These are phyloP conservation scores for Hetaerina americana DNA, from an alignment of 1,140 invertebrate genomes.

Conservation along the genomic window DNA sequence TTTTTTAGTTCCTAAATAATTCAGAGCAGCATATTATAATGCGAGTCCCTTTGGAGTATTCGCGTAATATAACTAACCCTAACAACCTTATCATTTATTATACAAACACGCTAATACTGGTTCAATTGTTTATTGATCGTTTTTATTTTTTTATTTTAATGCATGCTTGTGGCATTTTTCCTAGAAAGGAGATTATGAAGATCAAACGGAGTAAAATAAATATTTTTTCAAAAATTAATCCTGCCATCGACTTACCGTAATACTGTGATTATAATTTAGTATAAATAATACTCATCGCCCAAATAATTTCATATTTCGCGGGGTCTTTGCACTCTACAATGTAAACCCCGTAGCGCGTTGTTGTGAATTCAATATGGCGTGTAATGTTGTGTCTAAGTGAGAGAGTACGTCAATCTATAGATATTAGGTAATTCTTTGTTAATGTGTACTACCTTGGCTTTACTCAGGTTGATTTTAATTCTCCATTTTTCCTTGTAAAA, in stretches of 20 bases:
- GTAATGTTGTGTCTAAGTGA: slow-evolving; percentile 26
- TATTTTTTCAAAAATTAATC: no score
- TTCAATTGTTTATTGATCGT: background rate
- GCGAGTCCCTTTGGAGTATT: no score
- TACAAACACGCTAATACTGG: background rate
- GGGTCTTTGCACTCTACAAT: background rate
- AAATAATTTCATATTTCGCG: background rate
- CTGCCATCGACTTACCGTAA: no score
- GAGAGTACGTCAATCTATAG: slow-evolving; percentile 21
- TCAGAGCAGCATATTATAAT: no score
- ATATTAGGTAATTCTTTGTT: slow-evolving; percentile 5
- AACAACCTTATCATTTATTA: background rate
- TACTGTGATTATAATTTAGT: no score
- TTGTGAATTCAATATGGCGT: slow-evolving; percentile 32
- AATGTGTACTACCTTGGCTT: slow-evolving; percentile 1
- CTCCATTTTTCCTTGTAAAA: background rate
- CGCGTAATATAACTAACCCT: no score
- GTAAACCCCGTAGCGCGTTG: slow-evolving; percentile 21
- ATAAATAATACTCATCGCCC: background rate
- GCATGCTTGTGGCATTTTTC: no score
- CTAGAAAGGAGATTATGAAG: no score
- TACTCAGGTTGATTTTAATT: background rate
- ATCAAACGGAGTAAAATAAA: no score
- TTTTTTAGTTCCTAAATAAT: no score
- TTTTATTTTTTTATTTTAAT: background rate